A percentile compares a stretch with the other conserved stretches of the same genome.
These are phyloP conservation scores for Sisyra terminalis DNA, from an alignment of 2,888 invertebrate genomes.

Conservation along the genomic window DNA sequence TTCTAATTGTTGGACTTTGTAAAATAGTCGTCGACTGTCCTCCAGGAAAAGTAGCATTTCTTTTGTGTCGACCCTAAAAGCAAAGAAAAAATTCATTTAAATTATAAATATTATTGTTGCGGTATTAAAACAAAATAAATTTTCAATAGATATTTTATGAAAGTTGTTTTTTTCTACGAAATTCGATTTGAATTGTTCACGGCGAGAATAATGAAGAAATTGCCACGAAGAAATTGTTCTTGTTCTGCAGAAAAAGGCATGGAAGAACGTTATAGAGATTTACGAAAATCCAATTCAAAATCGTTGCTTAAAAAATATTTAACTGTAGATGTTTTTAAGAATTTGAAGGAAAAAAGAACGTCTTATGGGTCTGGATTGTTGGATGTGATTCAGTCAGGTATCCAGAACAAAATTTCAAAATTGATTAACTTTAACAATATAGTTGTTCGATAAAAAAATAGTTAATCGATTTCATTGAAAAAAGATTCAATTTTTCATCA, in stretches of 20 bases:
- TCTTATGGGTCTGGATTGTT: constrained; percentile 39
- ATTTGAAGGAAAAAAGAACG: constrained; percentile 36
- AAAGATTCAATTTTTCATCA: no score
- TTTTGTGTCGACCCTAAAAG: constrained; percentile 54
- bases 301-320: constrained; percentile 48
- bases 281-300: constrained; percentile 30
- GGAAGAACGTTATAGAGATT: constrained; percentile 18
- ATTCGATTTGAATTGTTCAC: no score
- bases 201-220: no score
- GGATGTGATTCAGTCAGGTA: constrained; percentile 48
- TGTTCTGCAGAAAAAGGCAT: no score
- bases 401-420: constrained; percentile 8
- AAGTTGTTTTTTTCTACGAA: no score
- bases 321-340: constrained; percentile 32
- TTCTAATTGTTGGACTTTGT: constrained; percentile 28
- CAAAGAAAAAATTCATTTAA: constrained; percentile 8
- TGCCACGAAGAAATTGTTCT: no score
- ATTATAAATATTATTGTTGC: no score
- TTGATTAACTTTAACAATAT: no score
- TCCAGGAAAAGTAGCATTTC: constrained; percentile 65
- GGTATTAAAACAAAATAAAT: not conserved
- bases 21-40: constrained; percentile 48
- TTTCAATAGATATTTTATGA: not conserved
- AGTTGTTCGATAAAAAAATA: no score
- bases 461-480: no score